Evolutionary conservation across 2,113 vertebrate species (phyloP).

Genomic region (Rhinoderma darwinii): DNA sequence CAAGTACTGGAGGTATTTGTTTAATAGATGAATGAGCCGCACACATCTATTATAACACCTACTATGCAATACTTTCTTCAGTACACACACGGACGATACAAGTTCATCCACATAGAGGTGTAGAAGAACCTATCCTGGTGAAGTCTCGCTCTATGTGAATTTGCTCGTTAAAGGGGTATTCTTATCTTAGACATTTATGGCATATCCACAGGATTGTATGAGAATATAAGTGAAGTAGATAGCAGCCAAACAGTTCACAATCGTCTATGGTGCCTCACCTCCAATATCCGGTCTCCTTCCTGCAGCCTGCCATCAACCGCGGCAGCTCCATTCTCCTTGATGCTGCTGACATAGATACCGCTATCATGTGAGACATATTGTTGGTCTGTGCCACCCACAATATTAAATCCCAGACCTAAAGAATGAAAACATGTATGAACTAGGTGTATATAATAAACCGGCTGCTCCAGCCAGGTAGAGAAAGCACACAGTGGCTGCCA

Average conservation of each 20-base stretch:
- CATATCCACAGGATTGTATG: background rate
- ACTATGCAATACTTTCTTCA: background rate
- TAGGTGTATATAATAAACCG: background rate
- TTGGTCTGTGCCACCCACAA: slow-evolving; percentile 93
- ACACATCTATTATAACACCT: background rate
- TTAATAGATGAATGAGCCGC: background rate
- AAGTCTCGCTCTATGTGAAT: background rate
- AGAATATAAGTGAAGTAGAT: background rate
- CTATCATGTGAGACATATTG: slow-evolving; percentile 80
- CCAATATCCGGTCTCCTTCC: slow-evolving; percentile 93
- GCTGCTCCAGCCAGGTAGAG: too few relatives aligned
- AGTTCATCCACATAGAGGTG: background rate
- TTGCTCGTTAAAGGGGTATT: background rate
- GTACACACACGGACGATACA: background rate
- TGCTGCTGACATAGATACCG: slow-evolving; percentile 92
- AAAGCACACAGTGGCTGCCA: too few relatives aligned
- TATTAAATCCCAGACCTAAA: slow-evolving; percentile 95
- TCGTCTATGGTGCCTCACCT: slow-evolving; percentile 73
- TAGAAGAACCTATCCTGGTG: background rate
- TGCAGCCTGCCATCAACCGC: slow-evolving; percentile 87
- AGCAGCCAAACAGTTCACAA: background rate
- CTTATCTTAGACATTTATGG: too few relatives aligned
- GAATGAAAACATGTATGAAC: background rate
- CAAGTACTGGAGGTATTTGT: background rate
- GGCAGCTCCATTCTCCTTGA: slow-evolving; percentile 92